These are phyloP conservation scores for Oryctes rhinoceros DNA, from an alignment of 1,140 invertebrate species.

Conservation along the genomic window DNA sequence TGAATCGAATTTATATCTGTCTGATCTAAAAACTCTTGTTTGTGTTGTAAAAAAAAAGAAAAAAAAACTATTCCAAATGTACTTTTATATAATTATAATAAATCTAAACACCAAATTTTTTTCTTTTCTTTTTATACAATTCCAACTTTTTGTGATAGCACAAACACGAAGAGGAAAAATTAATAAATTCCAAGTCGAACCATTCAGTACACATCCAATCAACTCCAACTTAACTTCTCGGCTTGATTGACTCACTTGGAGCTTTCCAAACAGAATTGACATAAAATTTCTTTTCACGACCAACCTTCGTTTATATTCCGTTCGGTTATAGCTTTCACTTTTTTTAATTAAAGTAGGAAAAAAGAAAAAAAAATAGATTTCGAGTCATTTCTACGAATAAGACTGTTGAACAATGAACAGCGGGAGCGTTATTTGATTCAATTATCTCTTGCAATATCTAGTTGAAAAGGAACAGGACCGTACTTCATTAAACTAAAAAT, in stretches of 20 bases:
- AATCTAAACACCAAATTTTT: too few relatives aligned
- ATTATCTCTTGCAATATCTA: background rate
- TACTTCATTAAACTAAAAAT: conserved; percentile 1
- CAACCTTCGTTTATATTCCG: background rate
- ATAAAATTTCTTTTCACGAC: background rate
- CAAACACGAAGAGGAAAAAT: too few relatives aligned
- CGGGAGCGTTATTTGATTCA: background rate
- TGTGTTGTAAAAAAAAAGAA: too few relatives aligned
- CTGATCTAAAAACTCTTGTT: too few relatives aligned
- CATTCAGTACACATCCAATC: background rate
- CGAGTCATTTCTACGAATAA: conserved; percentile 1
- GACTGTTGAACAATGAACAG: background rate
- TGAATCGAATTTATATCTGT: too few relatives aligned
- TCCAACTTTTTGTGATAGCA: too few relatives aligned
- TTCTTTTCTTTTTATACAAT: too few relatives aligned
- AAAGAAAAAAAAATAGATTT: background rate
- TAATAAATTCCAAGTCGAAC: conserved; percentile 10
- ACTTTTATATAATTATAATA: too few relatives aligned
- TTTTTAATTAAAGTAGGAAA: conserved; percentile 16
- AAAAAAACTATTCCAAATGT: too few relatives aligned
- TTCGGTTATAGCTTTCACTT: background rate
- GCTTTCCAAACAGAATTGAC: background rate
- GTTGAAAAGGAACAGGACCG: background rate
- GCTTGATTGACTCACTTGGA: background rate
- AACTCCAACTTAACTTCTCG: background rate